These are phyloP conservation scores for Epistrophella euchroma DNA, from an alignment of 2,888 invertebrate genomes.

Conservation along the genomic window DNA sequence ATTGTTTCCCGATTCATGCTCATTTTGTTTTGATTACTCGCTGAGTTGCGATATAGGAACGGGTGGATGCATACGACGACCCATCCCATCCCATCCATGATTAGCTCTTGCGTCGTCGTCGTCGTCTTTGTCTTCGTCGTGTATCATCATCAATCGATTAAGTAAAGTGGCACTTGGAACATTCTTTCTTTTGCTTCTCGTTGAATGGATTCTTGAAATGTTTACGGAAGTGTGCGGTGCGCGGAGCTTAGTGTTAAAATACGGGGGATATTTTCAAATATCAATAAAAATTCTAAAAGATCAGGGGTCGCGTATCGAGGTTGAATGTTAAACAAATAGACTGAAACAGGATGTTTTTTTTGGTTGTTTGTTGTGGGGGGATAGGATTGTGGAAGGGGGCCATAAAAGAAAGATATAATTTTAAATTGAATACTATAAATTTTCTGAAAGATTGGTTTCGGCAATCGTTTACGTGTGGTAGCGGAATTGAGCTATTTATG, in stretches of 20 bases:
- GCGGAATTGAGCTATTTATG: slow-evolving; percentile 68
- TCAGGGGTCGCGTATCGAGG: slow-evolving; percentile 73
- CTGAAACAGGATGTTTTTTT: slow-evolving; percentile 41
- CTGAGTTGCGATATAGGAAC: slow-evolving; percentile 29
- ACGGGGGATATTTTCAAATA: slow-evolving; percentile 53
- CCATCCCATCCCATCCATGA: slow-evolving; percentile 21
- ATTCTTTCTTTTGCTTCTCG: slow-evolving; percentile 31
- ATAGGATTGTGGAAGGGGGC: neutral
- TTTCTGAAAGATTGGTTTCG: slow-evolving; percentile 51
- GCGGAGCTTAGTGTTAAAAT: slow-evolving; percentile 6
- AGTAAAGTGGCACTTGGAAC: slow-evolving; percentile 70
- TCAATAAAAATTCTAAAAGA: slow-evolving; percentile 73
- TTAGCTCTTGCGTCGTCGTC: slow-evolving; percentile 43
- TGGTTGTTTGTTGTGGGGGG: slow-evolving; percentile 3
- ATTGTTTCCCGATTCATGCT: slow-evolving; percentile 63
- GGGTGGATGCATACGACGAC: slow-evolving; percentile 67
- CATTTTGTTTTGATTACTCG: slow-evolving; percentile 64
- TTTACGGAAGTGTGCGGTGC: slow-evolving; percentile 67
- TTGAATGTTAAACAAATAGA: slow-evolving; percentile 75
- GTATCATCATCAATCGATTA: slow-evolving; percentile 76
- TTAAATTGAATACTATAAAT: slow-evolving; percentile 75
- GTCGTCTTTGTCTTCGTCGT: slow-evolving; percentile 41
- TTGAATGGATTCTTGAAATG: slow-evolving; percentile 56
- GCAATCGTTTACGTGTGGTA: slow-evolving; percentile 56
- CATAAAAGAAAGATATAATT: slow-evolving; percentile 72